Conservation (phyloP, 2,888 invertebrate species). For the Conops quadrifasciatus region DNA sequence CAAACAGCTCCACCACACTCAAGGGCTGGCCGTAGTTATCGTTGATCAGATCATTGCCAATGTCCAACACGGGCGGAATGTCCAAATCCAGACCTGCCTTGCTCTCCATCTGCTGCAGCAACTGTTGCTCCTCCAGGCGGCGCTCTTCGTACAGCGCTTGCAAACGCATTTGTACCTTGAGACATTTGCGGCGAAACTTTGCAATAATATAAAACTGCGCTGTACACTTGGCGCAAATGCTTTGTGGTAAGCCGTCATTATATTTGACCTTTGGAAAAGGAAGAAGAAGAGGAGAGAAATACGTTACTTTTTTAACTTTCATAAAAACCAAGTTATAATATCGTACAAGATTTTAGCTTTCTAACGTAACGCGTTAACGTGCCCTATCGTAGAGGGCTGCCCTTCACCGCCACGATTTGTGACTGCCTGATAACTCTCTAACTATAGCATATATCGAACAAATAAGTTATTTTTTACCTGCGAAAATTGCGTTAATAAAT, state of each 20-base stretch:
- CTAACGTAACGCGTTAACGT: too few relatives aligned
- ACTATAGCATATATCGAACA: too few relatives aligned
- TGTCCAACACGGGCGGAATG: conserved; percentile 38
- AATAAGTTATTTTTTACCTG: too few relatives aligned
- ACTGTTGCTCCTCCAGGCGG: conserved; percentile 34
- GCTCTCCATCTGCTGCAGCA: background rate
- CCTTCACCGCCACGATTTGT: too few relatives aligned
- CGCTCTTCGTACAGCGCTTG: conserved; percentile 45
- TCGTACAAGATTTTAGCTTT: too few relatives aligned
- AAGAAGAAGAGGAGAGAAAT: background rate
- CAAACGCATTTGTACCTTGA: conserved; percentile 55
- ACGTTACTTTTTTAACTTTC: background rate
- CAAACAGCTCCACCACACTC: conserved; percentile 31
- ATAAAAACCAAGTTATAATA: too few relatives aligned
- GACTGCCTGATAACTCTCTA: too few relatives aligned
- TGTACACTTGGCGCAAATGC: conserved; percentile 58
- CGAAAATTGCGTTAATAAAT: too few relatives aligned
- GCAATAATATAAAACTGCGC: conserved; percentile 58
- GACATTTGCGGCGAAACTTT: conserved; percentile 58
- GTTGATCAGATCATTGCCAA: conserved; percentile 45
- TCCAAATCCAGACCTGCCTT: background rate
- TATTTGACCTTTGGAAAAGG: conserved; percentile 49
- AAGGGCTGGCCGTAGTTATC: conserved; percentile 40
- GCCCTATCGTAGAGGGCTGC: too few relatives aligned
- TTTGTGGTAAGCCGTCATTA: conserved; percentile 58